Conservation (phyloP, 1,140 invertebrate genomes). For the Drosophila baimaii region DNA sequence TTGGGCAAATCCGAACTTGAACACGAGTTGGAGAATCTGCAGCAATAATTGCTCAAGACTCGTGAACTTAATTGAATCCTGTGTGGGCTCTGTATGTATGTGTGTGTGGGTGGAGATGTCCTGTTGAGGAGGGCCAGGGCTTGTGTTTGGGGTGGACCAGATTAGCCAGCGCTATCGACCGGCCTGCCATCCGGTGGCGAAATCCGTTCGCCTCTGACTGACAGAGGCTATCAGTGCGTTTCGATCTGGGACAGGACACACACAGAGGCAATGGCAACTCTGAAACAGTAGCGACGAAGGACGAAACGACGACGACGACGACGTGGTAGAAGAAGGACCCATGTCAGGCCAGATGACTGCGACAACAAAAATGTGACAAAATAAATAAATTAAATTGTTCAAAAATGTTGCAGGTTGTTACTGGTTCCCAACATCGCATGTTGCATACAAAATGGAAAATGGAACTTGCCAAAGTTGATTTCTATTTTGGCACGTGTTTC, state of each 20-base stretch:
- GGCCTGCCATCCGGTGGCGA: constrained; percentile 52
- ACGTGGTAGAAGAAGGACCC: constrained; percentile 39
- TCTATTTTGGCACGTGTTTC: constrained; percentile 69
- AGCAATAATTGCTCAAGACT: constrained; percentile 51
- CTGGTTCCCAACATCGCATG: constrained; percentile 58
- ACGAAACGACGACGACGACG: background rate
- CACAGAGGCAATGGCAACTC: background rate
- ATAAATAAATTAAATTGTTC: constrained; percentile 81
- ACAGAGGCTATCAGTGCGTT: constrained; percentile 79
- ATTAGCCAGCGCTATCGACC: constrained; percentile 52
- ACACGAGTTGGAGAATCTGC: constrained; percentile 28
- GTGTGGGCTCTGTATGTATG: constrained; percentile 5
- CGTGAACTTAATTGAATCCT: constrained; percentile 56
- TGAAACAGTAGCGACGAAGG: background rate
- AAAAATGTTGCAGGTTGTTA: constrained; percentile 72
- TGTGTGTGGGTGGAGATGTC: background rate
- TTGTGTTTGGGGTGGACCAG: constrained; percentile 22
- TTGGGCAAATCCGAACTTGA: constrained; percentile 21
- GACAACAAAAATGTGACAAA: constrained; percentile 70
- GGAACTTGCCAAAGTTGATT: constrained; percentile 75
- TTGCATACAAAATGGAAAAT: constrained; percentile 72
- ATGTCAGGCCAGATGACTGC: constrained; percentile 72
- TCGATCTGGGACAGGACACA: constrained; percentile 54
- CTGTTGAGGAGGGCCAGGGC: constrained; percentile 6
- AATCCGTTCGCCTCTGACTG: constrained; percentile 67